Evolutionary conservation across 1,140 invertebrate genomes (phyloP).

Genomic region (Zeugodacus cucurbitae): DNA sequence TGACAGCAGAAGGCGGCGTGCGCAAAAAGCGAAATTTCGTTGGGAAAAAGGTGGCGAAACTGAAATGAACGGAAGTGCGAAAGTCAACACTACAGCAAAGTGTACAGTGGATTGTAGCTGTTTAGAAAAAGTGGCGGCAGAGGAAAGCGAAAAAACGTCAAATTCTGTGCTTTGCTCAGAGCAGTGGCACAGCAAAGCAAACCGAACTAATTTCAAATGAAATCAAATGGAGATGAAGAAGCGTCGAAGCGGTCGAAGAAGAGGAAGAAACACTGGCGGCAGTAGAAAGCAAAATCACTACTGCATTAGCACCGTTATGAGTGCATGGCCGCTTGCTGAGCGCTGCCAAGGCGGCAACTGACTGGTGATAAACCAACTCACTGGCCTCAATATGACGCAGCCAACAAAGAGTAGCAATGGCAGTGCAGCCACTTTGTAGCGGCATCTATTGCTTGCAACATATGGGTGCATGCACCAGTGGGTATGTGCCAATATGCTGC

Average conservation of each 20-base stretch:
- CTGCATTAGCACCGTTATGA: conserved; percentile 8
- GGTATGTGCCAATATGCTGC: background rate
- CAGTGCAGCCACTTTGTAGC: background rate
- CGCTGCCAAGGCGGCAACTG: background rate
- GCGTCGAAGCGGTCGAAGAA: background rate
- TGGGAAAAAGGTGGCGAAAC: no score
- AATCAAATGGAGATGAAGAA: background rate
- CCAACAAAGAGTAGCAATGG: background rate
- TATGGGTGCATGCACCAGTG: background rate
- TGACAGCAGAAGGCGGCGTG: background rate
- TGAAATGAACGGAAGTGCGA: no score
- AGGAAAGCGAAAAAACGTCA: background rate
- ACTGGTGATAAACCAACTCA: background rate
- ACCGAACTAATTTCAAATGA: background rate
- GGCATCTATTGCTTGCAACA: no score
- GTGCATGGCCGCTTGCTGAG: background rate
- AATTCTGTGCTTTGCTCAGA: background rate
- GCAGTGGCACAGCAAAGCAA: background rate
- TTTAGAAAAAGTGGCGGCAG: no score
- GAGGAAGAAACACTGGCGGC: background rate
- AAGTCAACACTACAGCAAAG: background rate
- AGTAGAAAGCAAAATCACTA: conserved; percentile 4
- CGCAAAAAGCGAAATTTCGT: background rate
- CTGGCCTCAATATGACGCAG: background rate
- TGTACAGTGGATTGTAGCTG: background rate